Evolutionary conservation across 1,140 invertebrate genomes (phyloP).

Genomic region (Drosophila teissieri): DNA sequence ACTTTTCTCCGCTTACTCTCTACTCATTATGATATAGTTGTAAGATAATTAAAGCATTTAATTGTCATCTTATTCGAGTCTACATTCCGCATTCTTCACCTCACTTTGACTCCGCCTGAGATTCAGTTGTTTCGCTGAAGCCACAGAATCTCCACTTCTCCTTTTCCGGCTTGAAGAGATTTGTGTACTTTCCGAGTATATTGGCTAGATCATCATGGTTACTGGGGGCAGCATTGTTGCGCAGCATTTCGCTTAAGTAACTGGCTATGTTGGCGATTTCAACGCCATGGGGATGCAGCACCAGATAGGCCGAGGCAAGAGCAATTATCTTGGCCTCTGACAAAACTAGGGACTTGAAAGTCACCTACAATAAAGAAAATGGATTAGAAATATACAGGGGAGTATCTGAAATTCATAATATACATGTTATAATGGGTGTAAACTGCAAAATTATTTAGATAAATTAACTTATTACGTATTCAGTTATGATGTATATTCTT

Average conservation of each 20-base stretch:
- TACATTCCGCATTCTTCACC: background rate
- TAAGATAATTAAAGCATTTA: constrained; percentile 76
- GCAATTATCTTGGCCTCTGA: constrained; percentile 90
- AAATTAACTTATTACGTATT: too few relatives aligned
- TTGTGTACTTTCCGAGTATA: constrained; percentile 90
- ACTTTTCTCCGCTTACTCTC: constrained; percentile 40
- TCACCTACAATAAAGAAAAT: constrained; percentile 14
- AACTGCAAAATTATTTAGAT: background rate
- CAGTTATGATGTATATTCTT: too few relatives aligned
- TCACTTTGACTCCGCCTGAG: constrained; percentile 16
- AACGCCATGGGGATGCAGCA: constrained; percentile 94
- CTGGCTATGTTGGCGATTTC: constrained; percentile 93
- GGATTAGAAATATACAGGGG: background rate
- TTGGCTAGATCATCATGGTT: constrained; percentile 89
- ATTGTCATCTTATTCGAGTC: constrained; percentile 56
- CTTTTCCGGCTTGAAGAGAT: constrained; percentile 87
- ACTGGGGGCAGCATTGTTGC: constrained; percentile 86
- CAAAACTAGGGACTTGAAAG: constrained; percentile 84
- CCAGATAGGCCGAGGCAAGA: constrained; percentile 92
- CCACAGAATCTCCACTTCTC: constrained; percentile 90
- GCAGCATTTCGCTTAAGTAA: constrained; percentile 90
- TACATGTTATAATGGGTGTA: background rate
- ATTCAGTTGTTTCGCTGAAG: constrained; percentile 81
- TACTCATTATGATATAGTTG: constrained; percentile 54
- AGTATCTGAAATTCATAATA: background rate